phyloP scores from a whole-genome alignment of 2,888 invertebrate genomes.

The Chromoteleia sp. region DNA sequence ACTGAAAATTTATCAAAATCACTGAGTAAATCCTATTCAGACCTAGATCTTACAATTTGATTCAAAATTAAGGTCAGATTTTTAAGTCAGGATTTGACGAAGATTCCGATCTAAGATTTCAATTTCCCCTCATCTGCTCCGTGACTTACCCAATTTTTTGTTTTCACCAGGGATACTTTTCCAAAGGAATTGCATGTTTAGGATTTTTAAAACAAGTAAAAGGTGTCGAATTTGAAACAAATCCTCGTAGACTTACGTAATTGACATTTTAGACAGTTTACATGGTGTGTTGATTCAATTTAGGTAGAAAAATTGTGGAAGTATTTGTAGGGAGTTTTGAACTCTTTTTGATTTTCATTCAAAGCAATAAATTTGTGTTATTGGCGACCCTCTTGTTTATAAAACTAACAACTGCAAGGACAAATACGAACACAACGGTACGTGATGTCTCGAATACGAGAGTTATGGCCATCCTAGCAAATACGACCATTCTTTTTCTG shows the following conservation, averaged over 20 bases:
- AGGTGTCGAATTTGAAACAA: slow-evolving; percentile 14
- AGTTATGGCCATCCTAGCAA: slow-evolving; percentile 61
- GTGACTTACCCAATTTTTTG: background rate
- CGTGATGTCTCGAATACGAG: slow-evolving; percentile 62
- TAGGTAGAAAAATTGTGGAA: slow-evolving; percentile 57
- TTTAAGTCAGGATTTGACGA: too few relatives aligned
- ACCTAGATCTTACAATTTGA: background rate
- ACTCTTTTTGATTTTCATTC: slow-evolving; percentile 9
- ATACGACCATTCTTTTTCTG: slow-evolving; percentile 62
- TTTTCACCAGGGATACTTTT: background rate
- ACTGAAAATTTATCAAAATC: too few relatives aligned
- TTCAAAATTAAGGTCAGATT: too few relatives aligned
- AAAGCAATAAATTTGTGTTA: slow-evolving; percentile 42
- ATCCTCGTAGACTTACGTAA: slow-evolving; percentile 37
- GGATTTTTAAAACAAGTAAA: slow-evolving; percentile 27
- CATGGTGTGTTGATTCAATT: slow-evolving; percentile 19
- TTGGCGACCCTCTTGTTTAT: slow-evolving; percentile 23
- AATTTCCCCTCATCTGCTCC: too few relatives aligned
- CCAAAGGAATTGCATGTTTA: slow-evolving; percentile 36
- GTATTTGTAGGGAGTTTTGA: slow-evolving; percentile 54
- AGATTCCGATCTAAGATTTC: too few relatives aligned
- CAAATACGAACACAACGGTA: slow-evolving; percentile 27
- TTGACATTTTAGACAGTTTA: slow-evolving; percentile 53
- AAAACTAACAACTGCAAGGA: slow-evolving; percentile 30
- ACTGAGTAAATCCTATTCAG: too few relatives aligned